These are phyloP conservation scores for Tangara arthus DNA, from an alignment of 2,797 vertebrate genomes.

Conservation along the genomic window DNA sequence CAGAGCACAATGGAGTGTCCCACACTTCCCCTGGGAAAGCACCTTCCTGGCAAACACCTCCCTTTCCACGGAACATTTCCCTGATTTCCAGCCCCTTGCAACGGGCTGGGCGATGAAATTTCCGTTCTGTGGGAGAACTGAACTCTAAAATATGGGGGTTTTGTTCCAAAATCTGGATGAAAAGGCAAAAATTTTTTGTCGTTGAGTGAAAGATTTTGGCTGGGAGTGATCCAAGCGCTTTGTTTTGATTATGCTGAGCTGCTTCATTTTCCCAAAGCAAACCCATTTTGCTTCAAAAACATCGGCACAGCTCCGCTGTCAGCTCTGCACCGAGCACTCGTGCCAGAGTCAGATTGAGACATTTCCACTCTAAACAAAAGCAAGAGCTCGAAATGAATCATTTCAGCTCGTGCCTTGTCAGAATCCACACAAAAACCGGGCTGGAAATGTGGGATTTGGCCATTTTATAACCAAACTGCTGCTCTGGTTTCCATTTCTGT, in stretches of 20 bases:
- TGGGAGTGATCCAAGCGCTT: not conserved
- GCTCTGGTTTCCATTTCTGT: not conserved
- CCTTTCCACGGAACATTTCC: not conserved
- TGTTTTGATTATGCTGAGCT: not conserved
- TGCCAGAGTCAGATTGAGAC: constrained; percentile 17
- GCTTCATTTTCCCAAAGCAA: not conserved
- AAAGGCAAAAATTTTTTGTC: not conserved
- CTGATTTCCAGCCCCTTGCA: not conserved
- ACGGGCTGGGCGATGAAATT: not conserved
- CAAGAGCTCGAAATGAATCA: not conserved
- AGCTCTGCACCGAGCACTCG: accelerated
- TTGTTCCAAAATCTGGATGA: constrained; percentile 1
- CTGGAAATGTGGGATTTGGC: not conserved
- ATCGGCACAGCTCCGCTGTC: not conserved
- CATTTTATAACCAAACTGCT: not conserved
- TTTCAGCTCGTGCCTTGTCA: constrained; percentile 2
- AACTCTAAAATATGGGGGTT: not conserved
- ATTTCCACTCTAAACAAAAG: constrained; percentile 29
- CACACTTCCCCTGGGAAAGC: not conserved
- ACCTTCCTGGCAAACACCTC: constrained; percentile 34
- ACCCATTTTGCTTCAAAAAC: not conserved
- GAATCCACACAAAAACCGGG: not conserved
- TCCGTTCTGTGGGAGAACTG: not conserved
- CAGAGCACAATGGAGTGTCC: constrained; percentile 9
- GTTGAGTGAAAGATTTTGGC: not conserved